phyloP scores from a whole-genome alignment of 2,888 invertebrate genomes.

The Caenorhabditis sp. region DNA sequence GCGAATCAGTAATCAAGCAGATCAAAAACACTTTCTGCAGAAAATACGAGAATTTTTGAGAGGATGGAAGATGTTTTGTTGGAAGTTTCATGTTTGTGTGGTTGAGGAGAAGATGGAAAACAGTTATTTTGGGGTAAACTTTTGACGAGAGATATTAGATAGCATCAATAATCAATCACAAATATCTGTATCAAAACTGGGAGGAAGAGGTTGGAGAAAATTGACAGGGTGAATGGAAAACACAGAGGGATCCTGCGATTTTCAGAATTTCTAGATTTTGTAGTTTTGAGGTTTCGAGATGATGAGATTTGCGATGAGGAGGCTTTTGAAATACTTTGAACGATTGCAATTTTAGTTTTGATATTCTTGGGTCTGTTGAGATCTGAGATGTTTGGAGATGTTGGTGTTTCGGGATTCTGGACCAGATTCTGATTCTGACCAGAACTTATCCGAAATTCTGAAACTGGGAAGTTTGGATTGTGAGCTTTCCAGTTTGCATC shows the following conservation, averaged over 20 bases:
- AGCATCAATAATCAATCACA: constrained; percentile 35
- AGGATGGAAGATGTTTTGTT: constrained; percentile 38
- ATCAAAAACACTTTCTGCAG: constrained; percentile 29
- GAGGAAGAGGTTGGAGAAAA: neutral
- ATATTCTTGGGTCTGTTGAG: too few species aligned
- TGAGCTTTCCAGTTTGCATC: too few species aligned
- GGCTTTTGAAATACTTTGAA: too few species aligned
- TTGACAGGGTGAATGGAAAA: neutral
- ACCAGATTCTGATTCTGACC: too few species aligned
- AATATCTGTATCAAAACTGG: constrained; percentile 13
- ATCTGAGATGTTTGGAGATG: too few species aligned
- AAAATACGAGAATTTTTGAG: neutral
- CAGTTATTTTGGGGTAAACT: neutral
- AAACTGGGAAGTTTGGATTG: too few species aligned
- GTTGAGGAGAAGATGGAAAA: neutral
- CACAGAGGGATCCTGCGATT: neutral
- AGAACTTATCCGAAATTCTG: too few species aligned
- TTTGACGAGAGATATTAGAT: neutral
- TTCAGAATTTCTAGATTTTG: neutral
- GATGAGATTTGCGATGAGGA: too few species aligned
- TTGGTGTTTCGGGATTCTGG: too few species aligned
- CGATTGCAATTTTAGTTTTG: too few species aligned
- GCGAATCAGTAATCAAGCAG: constrained; percentile 27
- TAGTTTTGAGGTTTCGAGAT: too few species aligned
- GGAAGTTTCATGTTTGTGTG: constrained; percentile 20